A percentile compares a stretch with the other conserved stretches of the same genome.
These are phyloP conservation scores for Apostichopus japonicus DNA, from an alignment of 35 echinoderm and acorn worm species.

Conservation along the genomic window DNA sequence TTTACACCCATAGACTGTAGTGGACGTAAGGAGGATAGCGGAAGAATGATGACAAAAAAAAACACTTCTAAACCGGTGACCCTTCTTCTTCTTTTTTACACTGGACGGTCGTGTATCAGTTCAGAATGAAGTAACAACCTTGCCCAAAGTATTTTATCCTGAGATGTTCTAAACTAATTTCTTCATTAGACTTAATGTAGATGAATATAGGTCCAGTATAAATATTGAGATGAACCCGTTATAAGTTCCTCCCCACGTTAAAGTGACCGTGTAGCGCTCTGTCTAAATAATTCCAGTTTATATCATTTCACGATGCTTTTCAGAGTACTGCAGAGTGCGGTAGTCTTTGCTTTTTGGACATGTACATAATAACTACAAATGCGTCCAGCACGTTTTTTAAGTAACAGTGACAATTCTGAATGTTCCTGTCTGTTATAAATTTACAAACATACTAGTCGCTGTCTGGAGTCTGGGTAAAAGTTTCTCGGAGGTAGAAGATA, in stretches of 20 bases:
- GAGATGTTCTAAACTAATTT: too few relatives aligned
- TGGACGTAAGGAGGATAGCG: too few relatives aligned
- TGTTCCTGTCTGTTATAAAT: constrained; percentile 51
- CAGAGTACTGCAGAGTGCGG: neutral
- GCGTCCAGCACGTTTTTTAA: constrained; percentile 51
- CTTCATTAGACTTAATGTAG: too few relatives aligned
- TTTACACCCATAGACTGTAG: too few relatives aligned
- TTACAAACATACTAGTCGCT: neutral
- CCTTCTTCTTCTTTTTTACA: too few relatives aligned
- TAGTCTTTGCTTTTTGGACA: neutral
- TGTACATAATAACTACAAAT: constrained; percentile 50
- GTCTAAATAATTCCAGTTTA: constrained; percentile 33
- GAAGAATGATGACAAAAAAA: too few relatives aligned
- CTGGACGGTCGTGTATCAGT: too few relatives aligned
- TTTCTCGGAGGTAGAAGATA: neutral
- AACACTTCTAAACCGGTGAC: too few relatives aligned
- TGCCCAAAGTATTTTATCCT: too few relatives aligned
- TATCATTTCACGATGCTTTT: constrained; percentile 22
- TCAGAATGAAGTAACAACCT: too few relatives aligned
- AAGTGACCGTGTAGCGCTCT: constrained; percentile 14
- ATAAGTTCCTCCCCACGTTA: neutral
- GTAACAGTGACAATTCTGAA: constrained; percentile 59
- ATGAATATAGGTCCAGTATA: too few relatives aligned
- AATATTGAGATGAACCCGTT: too few relatives aligned
- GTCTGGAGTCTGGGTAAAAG: neutral